phyloP scores from a whole-genome alignment of 1,140 invertebrate genomes.

The Oscheius sp. region DNA sequence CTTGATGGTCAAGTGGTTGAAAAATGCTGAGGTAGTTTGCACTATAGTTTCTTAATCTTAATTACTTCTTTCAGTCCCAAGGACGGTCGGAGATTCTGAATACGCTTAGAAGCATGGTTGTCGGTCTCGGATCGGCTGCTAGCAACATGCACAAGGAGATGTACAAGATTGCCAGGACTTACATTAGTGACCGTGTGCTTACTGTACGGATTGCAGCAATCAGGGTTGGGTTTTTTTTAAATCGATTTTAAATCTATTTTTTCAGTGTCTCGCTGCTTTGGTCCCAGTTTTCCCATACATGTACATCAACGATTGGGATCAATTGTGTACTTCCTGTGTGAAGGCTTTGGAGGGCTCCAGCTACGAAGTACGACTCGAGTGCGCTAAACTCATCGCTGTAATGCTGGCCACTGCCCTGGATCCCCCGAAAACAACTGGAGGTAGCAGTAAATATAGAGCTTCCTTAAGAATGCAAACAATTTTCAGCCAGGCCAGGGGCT shows the following conservation, averaged over 20 bases:
- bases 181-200: constrained; percentile 83
- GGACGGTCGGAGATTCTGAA: constrained; percentile 92
- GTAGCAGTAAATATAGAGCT: too few species aligned
- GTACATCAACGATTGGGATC: constrained; percentile 84
- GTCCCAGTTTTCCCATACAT: constrained; percentile 82
- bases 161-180: constrained; percentile 82
- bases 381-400: constrained; percentile 82
- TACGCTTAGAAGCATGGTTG: constrained; percentile 80
- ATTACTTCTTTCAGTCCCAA: constrained; percentile 73
- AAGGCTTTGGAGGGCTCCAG: constrained; percentile 87
- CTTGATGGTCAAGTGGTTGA: constrained; percentile 82
- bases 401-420: constrained; percentile 27
- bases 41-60: background rate
- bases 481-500: background rate
- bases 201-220: constrained; percentile 82
- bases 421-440: constrained; percentile 20
- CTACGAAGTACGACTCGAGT: constrained; percentile 86
- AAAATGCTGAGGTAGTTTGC: constrained; percentile 76
- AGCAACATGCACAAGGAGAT: constrained; percentile 77
- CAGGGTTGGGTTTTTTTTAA: constrained; percentile 65
- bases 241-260: constrained; percentile 20
- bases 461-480: too few species aligned
- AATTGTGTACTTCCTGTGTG: constrained; percentile 80
- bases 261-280: constrained; percentile 80
- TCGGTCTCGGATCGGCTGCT: constrained; percentile 84